Conservation (phyloP, 2,888 invertebrate genomes). For the Acrocera orbiculus region DNA sequence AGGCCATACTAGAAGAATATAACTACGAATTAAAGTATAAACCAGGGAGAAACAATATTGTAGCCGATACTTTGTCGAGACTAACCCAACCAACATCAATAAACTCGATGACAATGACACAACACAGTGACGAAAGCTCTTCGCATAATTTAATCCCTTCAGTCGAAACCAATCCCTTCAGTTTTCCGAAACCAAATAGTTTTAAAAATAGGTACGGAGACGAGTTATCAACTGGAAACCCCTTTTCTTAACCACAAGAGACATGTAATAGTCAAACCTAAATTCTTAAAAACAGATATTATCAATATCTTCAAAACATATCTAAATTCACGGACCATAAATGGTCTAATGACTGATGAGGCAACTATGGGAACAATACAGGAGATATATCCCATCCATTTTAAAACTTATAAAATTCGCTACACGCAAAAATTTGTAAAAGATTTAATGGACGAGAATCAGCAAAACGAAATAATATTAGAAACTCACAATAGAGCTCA, state of each 20-base stretch:
- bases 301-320: constrained; percentile 3
- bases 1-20: constrained; percentile 6
- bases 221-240: not conserved
- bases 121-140: not conserved
- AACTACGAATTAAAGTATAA: constrained; percentile 2
- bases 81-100: constrained; percentile 1
- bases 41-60: constrained; percentile 4
- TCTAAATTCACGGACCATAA: not conserved
- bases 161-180: not conserved
- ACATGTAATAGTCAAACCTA: not conserved
- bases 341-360: not conserved
- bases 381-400: not conserved
- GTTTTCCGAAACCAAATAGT: not conserved
- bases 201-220: not conserved
- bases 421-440: not conserved
- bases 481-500: not conserved
- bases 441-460: not conserved
- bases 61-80: constrained; percentile 6
- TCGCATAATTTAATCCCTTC: not conserved
- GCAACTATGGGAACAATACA: not conserved
- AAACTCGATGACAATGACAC: not conserved
- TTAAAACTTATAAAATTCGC: not conserved
- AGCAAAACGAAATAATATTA: not conserved
- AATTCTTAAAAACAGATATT: not conserved
- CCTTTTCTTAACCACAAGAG: not conserved